Conservation (phyloP, 2,797 vertebrate species). For the Salmo trutta region DNA sequence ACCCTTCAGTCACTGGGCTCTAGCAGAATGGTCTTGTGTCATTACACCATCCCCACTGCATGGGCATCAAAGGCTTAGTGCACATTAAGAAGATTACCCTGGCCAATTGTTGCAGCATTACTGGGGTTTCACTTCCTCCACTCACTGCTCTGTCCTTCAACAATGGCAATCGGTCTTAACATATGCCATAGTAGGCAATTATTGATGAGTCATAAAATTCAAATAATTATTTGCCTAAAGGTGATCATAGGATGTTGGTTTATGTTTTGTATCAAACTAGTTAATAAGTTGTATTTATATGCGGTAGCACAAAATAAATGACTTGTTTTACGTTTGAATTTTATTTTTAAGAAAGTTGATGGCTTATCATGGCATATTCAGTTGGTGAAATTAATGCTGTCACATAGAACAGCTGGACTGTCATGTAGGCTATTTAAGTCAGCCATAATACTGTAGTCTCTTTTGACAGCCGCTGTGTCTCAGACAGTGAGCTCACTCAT, state of each 20-base stretch:
- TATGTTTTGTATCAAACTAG: too few species aligned
- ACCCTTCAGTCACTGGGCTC: neutral
- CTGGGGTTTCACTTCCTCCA: neutral
- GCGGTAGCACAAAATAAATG: too few species aligned
- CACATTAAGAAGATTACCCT: constrained; percentile 9
- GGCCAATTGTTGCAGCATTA: constrained; percentile 15
- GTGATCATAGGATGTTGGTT: too few species aligned
- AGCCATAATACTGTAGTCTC: neutral
- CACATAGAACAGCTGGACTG: neutral
- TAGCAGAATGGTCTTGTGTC: neutral
- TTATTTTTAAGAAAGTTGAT: too few species aligned
- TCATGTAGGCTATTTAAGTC: neutral
- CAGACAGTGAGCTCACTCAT: neutral
- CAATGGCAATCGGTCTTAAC: neutral
- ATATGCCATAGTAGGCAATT: too few species aligned
- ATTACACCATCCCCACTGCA: neutral
- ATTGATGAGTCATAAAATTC: too few species aligned
- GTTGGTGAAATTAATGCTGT: neutral
- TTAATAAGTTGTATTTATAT: too few species aligned
- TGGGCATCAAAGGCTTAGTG: constrained; percentile 1
- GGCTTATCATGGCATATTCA: neutral
- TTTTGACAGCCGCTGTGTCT: neutral
- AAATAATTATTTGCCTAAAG: too few species aligned
- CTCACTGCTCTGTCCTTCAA: neutral
- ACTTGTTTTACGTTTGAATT: too few species aligned